Base-by-base conservation (phyloP, 2,888 invertebrate genomes). In the Hypsopygia costalis region DNA sequence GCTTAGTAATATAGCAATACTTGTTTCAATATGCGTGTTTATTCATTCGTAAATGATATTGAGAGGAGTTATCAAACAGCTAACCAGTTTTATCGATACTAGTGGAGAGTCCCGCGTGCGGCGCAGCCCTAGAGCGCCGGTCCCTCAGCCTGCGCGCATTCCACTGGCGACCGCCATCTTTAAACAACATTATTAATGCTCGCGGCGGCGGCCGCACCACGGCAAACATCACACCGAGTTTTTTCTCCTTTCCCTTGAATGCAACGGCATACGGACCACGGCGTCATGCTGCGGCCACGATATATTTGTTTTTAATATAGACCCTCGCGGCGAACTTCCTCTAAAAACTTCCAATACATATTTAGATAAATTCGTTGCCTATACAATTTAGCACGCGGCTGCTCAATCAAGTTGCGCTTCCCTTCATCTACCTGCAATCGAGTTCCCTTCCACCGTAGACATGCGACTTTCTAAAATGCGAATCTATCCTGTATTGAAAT, bases 111-210 rank as follows among this genome's bases (percentile, higher is more conserved):
- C 16, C 49, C 55, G 59, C 52, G 48, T 55, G 49, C 41, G 36
- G 63, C 65, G 52, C 72, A 66, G 58, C 72, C 57, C 73, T 73
- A 70, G 34, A 37, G 46, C 58, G 62, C 69, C 64, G 70, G 72
- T 62, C 65, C 65, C 72, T 51, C 59, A 40, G 49, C 43, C 16
- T 16, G 16, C 59, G 66, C 72, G 73, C 87, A 86, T 87, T 85
- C 87, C 86, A 57, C 52, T 55, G 53, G 64, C 25, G 25, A 25
- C 69, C 73, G 87, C 85, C 86, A 86, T 86, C 80, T 87, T 87
- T 75, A 80, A 80, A 81, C 75, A 85, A 81, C 83, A 86, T 86
- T 83, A 86, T 85, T 82, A 85, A 85, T 83, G 85, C 81, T 71
- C 66, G 71, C 80, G 65, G 61, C 66, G 49, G 43, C 49, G 40